phyloP scores from a whole-genome alignment of 1,140 invertebrate species.

The Heliconius nattereri region DNA sequence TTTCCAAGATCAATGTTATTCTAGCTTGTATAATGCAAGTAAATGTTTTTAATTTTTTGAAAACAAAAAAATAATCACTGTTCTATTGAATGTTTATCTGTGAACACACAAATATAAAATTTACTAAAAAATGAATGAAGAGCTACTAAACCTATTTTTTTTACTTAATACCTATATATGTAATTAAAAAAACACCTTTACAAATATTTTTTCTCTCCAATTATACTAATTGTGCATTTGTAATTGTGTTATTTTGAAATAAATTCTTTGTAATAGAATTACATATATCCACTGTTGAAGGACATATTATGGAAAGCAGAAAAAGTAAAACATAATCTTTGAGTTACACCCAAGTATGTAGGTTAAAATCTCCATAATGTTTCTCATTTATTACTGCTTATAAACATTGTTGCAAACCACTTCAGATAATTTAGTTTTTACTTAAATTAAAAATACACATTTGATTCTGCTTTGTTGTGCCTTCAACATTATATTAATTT shows the following conservation, averaged over 20 bases:
- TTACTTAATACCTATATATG: too few relatives aligned
- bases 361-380: constrained; percentile 14
- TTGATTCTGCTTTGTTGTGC: not conserved
- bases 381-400: not conserved
- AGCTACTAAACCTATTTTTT: too few relatives aligned
- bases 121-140: too few relatives aligned
- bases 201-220: not conserved
- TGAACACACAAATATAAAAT: too few relatives aligned
- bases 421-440: not conserved
- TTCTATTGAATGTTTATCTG: too few relatives aligned
- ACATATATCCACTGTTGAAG: not conserved
- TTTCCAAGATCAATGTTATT: not conserved
- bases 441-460: not conserved
- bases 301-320: not conserved
- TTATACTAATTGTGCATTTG: not conserved
- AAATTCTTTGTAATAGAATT: not conserved
- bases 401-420: not conserved
- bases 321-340: not conserved
- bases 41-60: not conserved
- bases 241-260: not conserved
- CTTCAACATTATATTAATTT: not conserved
- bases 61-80: too few relatives aligned
- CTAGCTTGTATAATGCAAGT: not conserved
- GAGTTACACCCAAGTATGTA: not conserved
- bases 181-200: too few relatives aligned